phyloP scores from a whole-genome alignment of 2,797 vertebrate species.

The Sparidentex hasta region DNA sequence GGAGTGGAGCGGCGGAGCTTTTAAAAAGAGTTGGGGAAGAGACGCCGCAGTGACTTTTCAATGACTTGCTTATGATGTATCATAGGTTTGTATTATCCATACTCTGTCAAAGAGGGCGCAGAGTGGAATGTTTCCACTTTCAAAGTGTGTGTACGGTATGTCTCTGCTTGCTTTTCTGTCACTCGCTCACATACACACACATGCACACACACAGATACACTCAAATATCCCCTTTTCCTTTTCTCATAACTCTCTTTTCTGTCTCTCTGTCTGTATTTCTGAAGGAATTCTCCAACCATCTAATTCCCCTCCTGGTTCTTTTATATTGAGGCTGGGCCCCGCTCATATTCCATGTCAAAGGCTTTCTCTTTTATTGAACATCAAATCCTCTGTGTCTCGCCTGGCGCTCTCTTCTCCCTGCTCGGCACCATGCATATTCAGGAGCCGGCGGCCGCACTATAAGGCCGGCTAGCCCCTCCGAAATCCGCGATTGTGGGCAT shows the following conservation, averaged over 20 bases:
- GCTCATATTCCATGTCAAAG: constrained; percentile 88
- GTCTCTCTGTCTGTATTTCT: constrained; percentile 83
- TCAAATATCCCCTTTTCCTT: constrained; percentile 75
- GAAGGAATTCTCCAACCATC: constrained; percentile 86
- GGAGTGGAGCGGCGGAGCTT: constrained; percentile 32
- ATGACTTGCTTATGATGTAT: constrained; percentile 66
- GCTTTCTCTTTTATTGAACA: constrained; percentile 88
- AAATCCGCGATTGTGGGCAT: constrained; percentile 83
- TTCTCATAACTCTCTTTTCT: constrained; percentile 79
- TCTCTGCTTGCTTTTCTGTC: constrained; percentile 65
- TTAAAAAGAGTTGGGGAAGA: constrained; percentile 68
- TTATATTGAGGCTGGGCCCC: constrained; percentile 86
- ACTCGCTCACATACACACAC: constrained; percentile 41
- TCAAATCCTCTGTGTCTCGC: constrained; percentile 87
- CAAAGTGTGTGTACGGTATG: constrained; percentile 23
- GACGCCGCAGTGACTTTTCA: constrained; percentile 60
- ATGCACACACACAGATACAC: constrained; percentile 56
- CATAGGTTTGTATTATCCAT: constrained; percentile 70
- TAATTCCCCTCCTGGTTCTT: constrained; percentile 87
- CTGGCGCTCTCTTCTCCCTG: constrained; percentile 74
- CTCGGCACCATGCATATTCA: constrained; percentile 85
- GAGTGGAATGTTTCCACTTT: constrained; percentile 62
- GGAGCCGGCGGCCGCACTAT: constrained; percentile 69
- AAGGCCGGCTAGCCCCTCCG: constrained; percentile 71
- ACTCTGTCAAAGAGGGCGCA: constrained; percentile 56